A percentile compares a stretch with the other conserved stretches of the same genome.
phyloP scores from a whole-genome alignment of 2,888 invertebrate species.

The Eupithecia insigniata region DNA sequence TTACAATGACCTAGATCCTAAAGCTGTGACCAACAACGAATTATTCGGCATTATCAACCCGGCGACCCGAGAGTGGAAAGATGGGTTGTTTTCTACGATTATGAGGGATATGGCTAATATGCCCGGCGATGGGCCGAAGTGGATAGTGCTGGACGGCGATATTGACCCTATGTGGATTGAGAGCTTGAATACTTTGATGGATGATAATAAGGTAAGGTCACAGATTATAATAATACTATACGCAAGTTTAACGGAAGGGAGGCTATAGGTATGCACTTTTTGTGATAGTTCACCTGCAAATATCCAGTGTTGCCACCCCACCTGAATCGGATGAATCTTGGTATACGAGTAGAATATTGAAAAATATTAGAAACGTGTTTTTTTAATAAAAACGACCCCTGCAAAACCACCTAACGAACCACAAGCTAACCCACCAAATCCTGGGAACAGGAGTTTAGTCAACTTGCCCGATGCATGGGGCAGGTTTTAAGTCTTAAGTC shows the following conservation, averaged over 20 bases:
- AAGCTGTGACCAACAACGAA: conserved; percentile 98
- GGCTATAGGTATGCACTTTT: background rate
- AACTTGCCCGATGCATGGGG: too few species aligned
- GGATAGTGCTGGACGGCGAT: conserved; percentile 98
- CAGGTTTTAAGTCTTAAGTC: too few species aligned
- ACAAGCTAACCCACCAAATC: too few species aligned
- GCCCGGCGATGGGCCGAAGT: conserved; percentile 93
- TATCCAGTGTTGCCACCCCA: too few species aligned
- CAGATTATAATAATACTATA: too few species aligned
- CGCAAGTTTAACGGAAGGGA: background rate
- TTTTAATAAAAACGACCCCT: too few species aligned
- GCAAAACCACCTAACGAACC: too few species aligned
- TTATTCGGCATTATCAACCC: conserved; percentile 97
- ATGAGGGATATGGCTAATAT: conserved; percentile 97
- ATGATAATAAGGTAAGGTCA: conserved; percentile 93
- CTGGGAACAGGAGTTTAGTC: too few species aligned
- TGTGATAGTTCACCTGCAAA: background rate
- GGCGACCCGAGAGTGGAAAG: conserved; percentile 96
- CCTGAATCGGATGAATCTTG: too few species aligned
- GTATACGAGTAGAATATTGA: too few species aligned
- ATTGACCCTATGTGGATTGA: conserved; percentile 99
- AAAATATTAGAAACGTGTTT: too few species aligned
- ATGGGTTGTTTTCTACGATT: conserved; percentile 95
- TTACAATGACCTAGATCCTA: conserved; percentile 96
- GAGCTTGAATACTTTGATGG: conserved; percentile 98